These are phyloP conservation scores for Microctonus brassicae DNA, from an alignment of 2,888 invertebrate genomes.

Conservation along the genomic window DNA sequence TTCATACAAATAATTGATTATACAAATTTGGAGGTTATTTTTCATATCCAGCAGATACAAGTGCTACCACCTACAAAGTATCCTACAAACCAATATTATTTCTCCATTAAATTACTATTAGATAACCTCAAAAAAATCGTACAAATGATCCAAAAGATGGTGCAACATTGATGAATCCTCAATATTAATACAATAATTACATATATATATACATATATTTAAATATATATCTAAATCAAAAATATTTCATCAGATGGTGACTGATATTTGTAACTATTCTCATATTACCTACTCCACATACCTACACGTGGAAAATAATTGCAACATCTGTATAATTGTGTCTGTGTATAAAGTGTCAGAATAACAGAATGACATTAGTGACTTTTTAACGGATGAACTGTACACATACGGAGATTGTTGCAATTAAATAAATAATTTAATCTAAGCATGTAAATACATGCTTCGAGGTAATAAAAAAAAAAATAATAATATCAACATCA, in stretches of 20 bases:
- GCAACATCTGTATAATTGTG: neutral
- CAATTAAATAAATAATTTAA: conserved; percentile 30
- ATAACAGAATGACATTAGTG: conserved; percentile 43
- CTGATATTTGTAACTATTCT: neutral
- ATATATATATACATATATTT: neutral
- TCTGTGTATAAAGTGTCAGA: conserved; percentile 22
- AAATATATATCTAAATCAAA: neutral
- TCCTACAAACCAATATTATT: neutral
- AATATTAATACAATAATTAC: neutral
- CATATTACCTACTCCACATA: conserved; percentile 15
- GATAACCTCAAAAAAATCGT: neutral
- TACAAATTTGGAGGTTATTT: too few relatives aligned
- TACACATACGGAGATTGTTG: neutral
- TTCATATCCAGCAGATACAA: too few relatives aligned
- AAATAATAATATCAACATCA: neutral
- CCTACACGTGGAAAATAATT: conserved; percentile 15
- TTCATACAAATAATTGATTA: too few relatives aligned
- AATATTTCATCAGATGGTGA: conserved; percentile 13
- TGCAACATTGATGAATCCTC: neutral
- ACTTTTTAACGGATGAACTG: conserved; percentile 21
- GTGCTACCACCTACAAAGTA: neutral
- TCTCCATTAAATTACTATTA: too few relatives aligned
- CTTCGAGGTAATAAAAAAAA: conserved; percentile 35
- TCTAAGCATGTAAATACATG: conserved; percentile 44
- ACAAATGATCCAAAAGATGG: neutral